Evolutionary conservation across 2,888 invertebrate genomes (phyloP).

Genomic region (Arrhopalites spinosus): DNA sequence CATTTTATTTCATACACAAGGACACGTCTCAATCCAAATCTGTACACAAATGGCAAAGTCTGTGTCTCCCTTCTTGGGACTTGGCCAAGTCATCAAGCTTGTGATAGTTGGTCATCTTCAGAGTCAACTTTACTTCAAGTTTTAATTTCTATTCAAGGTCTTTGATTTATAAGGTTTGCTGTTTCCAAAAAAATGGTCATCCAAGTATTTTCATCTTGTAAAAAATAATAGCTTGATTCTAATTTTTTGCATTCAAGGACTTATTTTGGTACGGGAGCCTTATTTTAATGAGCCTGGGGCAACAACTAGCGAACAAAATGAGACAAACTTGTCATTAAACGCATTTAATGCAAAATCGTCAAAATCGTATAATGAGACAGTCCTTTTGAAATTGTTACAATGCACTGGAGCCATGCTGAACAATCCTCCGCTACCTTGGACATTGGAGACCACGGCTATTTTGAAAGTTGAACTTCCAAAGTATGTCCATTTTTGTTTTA

Average conservation of each 20-base stretch:
- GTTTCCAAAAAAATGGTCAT: not conserved
- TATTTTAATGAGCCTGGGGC: constrained; percentile 97
- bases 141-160: constrained; percentile 89
- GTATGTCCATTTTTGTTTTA: no score
- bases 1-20: constrained; percentile 91
- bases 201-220: not conserved
- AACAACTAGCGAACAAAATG: no score
- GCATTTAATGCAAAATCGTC: no score
- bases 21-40: constrained; percentile 91
- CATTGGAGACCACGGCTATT: no score
- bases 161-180: not conserved
- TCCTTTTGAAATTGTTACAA: no score
- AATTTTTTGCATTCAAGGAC: constrained; percentile 63
- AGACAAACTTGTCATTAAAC: no score
- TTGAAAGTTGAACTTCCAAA: no score
- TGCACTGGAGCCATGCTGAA: no score
- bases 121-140: constrained; percentile 83
- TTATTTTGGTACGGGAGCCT: constrained; percentile 91
- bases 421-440: no score
- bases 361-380: no score
- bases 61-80: constrained; percentile 93
- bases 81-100: constrained; percentile 86
- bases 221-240: not conserved
- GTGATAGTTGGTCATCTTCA: constrained; percentile 89
- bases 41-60: constrained; percentile 84